Evolutionary conservation across 1,140 invertebrate genomes (phyloP).

Genomic region (Colletes latitarsis): DNA sequence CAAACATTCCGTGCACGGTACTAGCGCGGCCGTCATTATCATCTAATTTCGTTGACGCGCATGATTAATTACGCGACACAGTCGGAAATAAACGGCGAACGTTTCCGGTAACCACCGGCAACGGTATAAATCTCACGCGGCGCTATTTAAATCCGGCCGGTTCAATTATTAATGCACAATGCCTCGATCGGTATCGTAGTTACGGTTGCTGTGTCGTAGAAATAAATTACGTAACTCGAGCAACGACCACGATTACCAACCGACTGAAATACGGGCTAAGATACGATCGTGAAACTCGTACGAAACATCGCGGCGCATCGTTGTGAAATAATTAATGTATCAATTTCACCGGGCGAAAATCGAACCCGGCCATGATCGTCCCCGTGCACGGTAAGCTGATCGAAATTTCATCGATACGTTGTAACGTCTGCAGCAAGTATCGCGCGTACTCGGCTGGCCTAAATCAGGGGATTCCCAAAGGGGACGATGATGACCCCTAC

Average conservation of each 20-base stretch:
- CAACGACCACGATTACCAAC: neutral
- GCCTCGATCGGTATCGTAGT: conserved; percentile 1
- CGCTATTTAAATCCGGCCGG: neutral
- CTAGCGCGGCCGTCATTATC: neutral
- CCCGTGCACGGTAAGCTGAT: neutral
- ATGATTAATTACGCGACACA: neutral
- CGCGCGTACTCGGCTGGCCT: too few relatives aligned
- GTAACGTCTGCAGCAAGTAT: neutral
- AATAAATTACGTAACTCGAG: conserved; percentile 11
- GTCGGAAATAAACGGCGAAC: neutral
- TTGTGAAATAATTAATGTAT: neutral
- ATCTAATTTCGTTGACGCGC: conserved; percentile 3
- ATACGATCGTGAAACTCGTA: conserved; percentile 10
- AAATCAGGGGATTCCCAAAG: too few relatives aligned
- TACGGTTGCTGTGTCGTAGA: neutral
- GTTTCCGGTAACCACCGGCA: neutral
- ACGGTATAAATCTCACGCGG: neutral
- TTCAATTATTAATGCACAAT: conserved; percentile 16
- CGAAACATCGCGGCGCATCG: neutral
- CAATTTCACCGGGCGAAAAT: conserved; percentile 6
- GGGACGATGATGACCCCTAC: too few relatives aligned
- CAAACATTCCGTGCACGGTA: neutral
- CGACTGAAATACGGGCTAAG: conserved; percentile 21
- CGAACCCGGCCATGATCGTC: neutral
- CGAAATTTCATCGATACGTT: neutral